Evolutionary conservation across 1,140 invertebrate species (phyloP).

Genomic region (Hypsibius dujardini): DNA sequence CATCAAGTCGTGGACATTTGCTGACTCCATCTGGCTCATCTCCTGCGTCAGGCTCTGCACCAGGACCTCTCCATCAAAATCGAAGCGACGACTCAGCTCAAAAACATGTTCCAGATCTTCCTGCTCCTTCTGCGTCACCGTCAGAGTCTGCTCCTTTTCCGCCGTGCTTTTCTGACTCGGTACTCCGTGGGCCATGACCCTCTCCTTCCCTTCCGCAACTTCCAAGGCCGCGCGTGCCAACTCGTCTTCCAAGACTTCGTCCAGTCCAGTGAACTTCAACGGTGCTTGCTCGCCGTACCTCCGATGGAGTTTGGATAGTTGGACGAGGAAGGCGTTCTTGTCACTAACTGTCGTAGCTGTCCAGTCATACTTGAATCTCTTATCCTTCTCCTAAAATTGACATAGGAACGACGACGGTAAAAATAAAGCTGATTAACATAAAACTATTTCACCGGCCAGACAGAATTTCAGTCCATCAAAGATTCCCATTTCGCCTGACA

Average conservation of each 20-base stretch:
- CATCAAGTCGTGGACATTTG: conserved; percentile 14
- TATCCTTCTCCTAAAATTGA: neutral
- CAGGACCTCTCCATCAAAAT: neutral
- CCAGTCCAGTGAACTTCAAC: too few species aligned
- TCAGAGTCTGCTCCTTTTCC: neutral
- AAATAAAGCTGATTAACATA: too few species aligned
- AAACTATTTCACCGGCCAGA: too few species aligned
- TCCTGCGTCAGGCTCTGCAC: neutral
- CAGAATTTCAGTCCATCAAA: too few species aligned
- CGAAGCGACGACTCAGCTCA: neutral
- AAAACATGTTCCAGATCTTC: conserved; percentile 3
- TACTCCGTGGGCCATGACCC: too few species aligned
- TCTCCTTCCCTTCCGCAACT: neutral
- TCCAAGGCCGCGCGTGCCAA: neutral
- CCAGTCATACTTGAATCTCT: neutral
- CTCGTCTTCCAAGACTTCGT: conserved; percentile 5
- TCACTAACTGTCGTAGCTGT: neutral
- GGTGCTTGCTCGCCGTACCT: neutral
- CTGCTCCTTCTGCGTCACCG: neutral
- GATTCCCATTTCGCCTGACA: too few species aligned
- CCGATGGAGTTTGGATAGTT: neutral
- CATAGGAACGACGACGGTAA: too few species aligned
- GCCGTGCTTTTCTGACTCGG: too few species aligned
- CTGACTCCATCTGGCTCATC: conserved; percentile 14
- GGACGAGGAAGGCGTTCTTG: conserved; percentile 13